These are phyloP conservation scores for Lepus timidus DNA, from an alignment of 2,113 vertebrate species.

Conservation along the genomic window DNA sequence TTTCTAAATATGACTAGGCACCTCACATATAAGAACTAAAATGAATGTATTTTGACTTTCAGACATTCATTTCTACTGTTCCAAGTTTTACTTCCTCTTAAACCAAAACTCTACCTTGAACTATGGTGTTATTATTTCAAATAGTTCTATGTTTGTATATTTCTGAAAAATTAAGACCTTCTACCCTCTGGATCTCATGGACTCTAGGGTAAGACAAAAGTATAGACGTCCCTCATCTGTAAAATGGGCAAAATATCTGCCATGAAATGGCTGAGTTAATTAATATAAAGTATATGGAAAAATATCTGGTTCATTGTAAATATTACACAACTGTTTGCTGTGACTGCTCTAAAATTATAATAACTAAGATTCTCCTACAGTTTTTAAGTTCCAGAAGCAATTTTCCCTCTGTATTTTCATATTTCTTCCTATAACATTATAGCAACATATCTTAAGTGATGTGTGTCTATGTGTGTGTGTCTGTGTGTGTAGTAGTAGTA, in stretches of 20 bases:
- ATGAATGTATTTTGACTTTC: slow-evolving; percentile 13
- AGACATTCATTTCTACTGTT: slow-evolving; percentile 13
- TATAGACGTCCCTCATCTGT: neutral
- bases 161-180: neutral
- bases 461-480: too few relatives aligned
- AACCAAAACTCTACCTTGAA: neutral
- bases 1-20: slow-evolving; percentile 49
- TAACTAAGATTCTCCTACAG: neutral
- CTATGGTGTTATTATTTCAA: neutral
- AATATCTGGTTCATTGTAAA: neutral
- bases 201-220: neutral
- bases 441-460: neutral
- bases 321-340: neutral
- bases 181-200: neutral
- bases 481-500: too few relatives aligned
- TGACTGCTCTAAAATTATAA: neutral
- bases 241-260: slow-evolving; percentile 5
- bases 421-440: neutral
- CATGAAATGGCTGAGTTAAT: neutral
- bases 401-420: neutral
- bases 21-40: neutral
- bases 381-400: neutral
- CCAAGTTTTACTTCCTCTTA: neutral
- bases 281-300: neutral
- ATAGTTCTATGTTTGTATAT: neutral